Base-by-base conservation (phyloP, 2,797 vertebrate species). In the Crypturellus tataupa region DNA sequence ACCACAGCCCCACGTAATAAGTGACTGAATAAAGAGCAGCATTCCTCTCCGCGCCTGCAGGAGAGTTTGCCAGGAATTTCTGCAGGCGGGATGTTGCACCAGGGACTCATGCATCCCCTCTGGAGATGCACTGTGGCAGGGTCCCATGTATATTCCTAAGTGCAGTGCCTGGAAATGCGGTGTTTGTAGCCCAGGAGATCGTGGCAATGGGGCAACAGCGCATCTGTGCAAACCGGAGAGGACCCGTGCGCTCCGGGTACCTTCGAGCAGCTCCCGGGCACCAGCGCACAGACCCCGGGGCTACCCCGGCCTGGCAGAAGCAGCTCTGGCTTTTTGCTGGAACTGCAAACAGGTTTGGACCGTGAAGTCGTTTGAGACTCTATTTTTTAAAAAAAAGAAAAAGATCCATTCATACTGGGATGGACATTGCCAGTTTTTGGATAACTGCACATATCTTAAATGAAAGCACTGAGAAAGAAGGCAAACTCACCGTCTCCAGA, bases 11-110 rank as follows among this genome's bases (percentile, higher is more conserved):
- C 42, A 39, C 58, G 97, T 91, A 97, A 95, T 97, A 97, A 97
- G 97, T 92, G 96, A 94, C 95, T 90, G 85, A 91, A 95, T 85
- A 97, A 96, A 96, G 94, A 97, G 95, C 80, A 93, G 94, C 87
- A 71, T 79, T 89, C 81, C 83, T 93, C 91, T 95, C 95, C 90
- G 84, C 33, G 65, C 93, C 96, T 95, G 89, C 96, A 92, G 91
- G 97, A 93, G 72, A 95, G 90, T 97, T 97, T 92, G 72, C 95
- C 93, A 94, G 93, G 91, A 95, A 95, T 93, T 94, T 97, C 79
- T 90, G 56, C 91, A 81, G 91, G 92, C 68, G 85, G 81, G 60
- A 91, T 90, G 75, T 95, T 75, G 72, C 92, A 84, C 20, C 0
- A 78, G 84, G 90, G 92, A 87, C 84, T 89, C 63, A 5, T 89